These are phyloP conservation scores for Cryptoleucopteryx plumbea DNA, from an alignment of 2,113 vertebrate genomes.

Conservation along the genomic window DNA sequence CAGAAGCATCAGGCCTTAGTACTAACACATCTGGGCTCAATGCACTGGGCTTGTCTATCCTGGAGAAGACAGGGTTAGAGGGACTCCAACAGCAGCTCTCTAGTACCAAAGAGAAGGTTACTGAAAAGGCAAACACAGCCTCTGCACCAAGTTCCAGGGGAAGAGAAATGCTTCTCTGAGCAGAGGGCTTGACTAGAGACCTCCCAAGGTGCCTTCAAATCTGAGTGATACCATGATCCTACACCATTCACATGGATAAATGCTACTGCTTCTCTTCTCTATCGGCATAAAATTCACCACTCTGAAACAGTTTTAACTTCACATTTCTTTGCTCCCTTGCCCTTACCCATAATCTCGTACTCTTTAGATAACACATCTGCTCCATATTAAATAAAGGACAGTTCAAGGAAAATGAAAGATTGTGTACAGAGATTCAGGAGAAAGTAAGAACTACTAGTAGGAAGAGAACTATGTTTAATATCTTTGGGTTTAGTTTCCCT, in stretches of 20 bases:
- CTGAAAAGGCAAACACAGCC: background rate
- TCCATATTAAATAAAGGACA: background rate
- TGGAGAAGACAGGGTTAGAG: background rate
- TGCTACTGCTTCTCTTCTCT: background rate
- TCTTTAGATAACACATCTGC: background rate
- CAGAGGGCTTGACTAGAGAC: accelerated
- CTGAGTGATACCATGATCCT: background rate
- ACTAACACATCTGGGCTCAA: background rate
- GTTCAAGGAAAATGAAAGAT: background rate
- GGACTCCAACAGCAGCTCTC: background rate
- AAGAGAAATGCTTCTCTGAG: background rate
- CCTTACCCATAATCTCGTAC: background rate
- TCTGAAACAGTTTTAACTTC: background rate
- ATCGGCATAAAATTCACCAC: background rate
- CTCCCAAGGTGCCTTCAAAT: background rate
- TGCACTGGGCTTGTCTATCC: background rate
- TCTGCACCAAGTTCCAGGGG: background rate
- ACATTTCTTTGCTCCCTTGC: background rate
- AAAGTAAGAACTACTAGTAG: background rate
- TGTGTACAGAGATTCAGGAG: background rate
- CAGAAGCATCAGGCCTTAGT: background rate
- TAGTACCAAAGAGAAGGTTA: background rate
- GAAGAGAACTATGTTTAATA: background rate
- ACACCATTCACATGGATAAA: background rate
- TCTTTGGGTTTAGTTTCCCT: background rate